These are phyloP conservation scores for Halichondria panicea DNA, from an alignment of 37 sponge, comb jelly and placozoan species.

Conservation along the genomic window DNA sequence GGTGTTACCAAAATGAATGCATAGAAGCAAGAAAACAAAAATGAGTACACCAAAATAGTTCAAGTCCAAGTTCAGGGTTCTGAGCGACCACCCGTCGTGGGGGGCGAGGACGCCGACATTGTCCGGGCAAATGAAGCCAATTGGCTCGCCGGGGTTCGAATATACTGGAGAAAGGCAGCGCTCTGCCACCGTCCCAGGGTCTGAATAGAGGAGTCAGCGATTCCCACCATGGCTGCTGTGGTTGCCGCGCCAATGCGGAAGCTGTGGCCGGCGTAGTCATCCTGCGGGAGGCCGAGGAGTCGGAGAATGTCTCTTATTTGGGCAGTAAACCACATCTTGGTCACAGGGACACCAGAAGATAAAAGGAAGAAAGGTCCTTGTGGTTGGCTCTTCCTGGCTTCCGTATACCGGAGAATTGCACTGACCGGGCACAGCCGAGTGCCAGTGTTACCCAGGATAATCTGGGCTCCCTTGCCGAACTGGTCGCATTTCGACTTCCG, in stretches of 20 bases:
- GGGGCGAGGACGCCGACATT: no score
- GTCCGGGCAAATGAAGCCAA: neutral
- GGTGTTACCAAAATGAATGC: no score
- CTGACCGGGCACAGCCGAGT: slow-evolving; percentile 36
- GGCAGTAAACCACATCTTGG: neutral
- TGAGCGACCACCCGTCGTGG: no score
- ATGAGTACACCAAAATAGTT: no score
- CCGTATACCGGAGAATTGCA: slow-evolving; percentile 11
- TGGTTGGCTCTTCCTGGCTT: neutral
- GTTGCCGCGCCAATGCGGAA: slow-evolving; percentile 40
- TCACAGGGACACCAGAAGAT: neutral
- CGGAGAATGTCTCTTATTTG: neutral
- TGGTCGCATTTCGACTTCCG: slow-evolving; percentile 37
- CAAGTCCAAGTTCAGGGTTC: no score
- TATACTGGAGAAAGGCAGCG: slow-evolving; percentile 16
- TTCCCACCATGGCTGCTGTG: slow-evolving; percentile 18
- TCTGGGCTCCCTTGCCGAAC: slow-evolving; percentile 36
- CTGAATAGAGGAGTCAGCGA: slow-evolving; percentile 20
- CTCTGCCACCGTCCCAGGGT: slow-evolving; percentile 27
- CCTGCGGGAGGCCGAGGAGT: slow-evolving; percentile 3
- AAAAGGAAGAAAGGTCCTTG: slow-evolving; percentile 1
- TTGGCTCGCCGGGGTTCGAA: slow-evolving; percentile 6
- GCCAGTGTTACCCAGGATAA: slow-evolving; percentile 21
- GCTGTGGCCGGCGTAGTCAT: slow-evolving; percentile 29
- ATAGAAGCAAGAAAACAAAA: no score